Conservation (phyloP, 2,888 invertebrate genomes). For the Zhuqinia jingwanae region DNA sequence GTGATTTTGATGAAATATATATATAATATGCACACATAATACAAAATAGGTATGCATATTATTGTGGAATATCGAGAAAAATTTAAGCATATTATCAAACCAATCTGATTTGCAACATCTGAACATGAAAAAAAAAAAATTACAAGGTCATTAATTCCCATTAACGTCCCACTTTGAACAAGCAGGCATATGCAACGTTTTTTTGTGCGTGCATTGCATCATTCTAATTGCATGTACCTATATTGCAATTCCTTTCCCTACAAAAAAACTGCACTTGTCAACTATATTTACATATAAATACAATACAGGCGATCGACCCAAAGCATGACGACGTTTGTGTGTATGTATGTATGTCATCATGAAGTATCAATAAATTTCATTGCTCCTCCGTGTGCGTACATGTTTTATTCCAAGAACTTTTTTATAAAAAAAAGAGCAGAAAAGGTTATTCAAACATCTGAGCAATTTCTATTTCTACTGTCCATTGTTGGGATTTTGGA, state of each 20-base stretch:
- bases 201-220: constrained; percentile 18
- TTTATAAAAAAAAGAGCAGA: not conserved
- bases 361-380: constrained; percentile 27
- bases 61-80: too few relatives aligned
- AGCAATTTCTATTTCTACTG: not conserved
- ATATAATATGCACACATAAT: too few relatives aligned
- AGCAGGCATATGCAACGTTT: not conserved
- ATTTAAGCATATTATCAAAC: too few relatives aligned
- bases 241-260: not conserved
- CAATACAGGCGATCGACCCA: too few relatives aligned
- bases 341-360: too few relatives aligned
- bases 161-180: too few relatives aligned
- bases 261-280: too few relatives aligned
- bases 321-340: too few relatives aligned
- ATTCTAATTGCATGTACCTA: constrained; percentile 31
- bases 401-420: not conserved
- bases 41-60: too few relatives aligned
- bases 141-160: not conserved
- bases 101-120: too few relatives aligned
- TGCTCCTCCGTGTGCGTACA: constrained; percentile 3
- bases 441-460: too few relatives aligned
- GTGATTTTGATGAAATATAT: too few relatives aligned
- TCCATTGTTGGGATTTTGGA: not conserved
- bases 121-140: not conserved
- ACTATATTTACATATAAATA: not conserved